phyloP scores from a whole-genome alignment of 2,888 invertebrate species.

The Gryllus longicercus region DNA sequence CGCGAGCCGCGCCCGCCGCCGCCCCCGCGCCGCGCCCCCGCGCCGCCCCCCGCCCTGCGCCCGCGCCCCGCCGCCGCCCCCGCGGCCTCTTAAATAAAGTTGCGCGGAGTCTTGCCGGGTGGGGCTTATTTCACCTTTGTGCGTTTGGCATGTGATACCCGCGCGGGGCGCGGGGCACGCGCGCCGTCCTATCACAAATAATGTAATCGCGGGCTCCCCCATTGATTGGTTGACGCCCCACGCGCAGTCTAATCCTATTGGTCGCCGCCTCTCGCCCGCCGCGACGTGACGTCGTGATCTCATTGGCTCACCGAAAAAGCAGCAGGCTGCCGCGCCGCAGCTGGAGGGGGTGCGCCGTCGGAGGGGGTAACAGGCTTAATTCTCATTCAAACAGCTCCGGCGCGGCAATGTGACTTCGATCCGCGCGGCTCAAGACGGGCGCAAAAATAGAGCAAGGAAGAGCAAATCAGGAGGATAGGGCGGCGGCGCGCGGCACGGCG shows the following conservation, averaged over 20 bases:
- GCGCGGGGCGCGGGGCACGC: conserved; percentile 27
- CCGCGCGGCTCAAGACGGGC: conserved; percentile 28
- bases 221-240: conserved; percentile 37
- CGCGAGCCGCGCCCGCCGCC: background rate
- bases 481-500: background rate
- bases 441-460: conserved; percentile 31
- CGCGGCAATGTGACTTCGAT: conserved; percentile 36
- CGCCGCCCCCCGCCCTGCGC: background rate
- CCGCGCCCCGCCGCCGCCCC: background rate
- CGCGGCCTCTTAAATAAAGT: conserved; percentile 5
- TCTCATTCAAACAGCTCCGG: conserved; percentile 38
- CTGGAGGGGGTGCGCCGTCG: conserved; percentile 25
- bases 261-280: conserved; percentile 36
- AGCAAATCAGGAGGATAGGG: conserved; percentile 27
- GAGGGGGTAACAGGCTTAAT: conserved; percentile 37
- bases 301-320: conserved; percentile 38
- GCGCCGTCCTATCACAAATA: conserved; percentile 35
- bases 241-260: conserved; percentile 38
- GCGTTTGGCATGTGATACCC: conserved; percentile 30
- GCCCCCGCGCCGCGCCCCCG: background rate
- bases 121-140: conserved; percentile 30
- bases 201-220: conserved; percentile 34
- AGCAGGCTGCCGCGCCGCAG: conserved; percentile 26
- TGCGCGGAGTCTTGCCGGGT: conserved; percentile 23
- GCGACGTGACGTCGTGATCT: conserved; percentile 38